Evolutionary conservation across 2,888 invertebrate species (phyloP).

Genomic region (Lysandra bellargus): DNA sequence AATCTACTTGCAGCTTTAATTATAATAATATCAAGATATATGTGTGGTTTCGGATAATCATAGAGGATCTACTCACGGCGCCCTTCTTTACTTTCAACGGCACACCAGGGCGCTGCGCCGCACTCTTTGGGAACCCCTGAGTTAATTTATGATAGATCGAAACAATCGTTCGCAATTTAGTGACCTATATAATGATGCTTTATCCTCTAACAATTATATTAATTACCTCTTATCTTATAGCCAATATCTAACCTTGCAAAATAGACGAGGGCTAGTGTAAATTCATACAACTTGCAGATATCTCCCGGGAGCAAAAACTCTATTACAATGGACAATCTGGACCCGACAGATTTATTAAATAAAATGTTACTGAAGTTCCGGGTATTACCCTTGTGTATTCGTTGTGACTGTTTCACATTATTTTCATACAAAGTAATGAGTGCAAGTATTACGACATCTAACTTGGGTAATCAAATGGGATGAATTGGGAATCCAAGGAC

Average conservation of each 20-base stretch:
- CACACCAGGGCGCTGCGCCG: too few relatives aligned
- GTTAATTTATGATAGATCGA: too few relatives aligned
- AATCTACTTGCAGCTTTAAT: too few relatives aligned
- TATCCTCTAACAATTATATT: too few relatives aligned
- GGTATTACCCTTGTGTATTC: slow-evolving; percentile 12
- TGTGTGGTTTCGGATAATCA: too few relatives aligned
- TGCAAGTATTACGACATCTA: background rate
- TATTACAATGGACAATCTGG: slow-evolving; percentile 86
- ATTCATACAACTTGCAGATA: slow-evolving; percentile 56
- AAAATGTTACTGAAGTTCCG: slow-evolving; percentile 2
- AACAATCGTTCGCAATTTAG: background rate
- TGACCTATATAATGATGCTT: background rate
- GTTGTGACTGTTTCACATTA: background rate
- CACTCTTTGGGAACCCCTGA: too few relatives aligned
- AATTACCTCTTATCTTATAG: background rate
- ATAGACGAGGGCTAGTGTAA: background rate
- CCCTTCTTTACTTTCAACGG: too few relatives aligned
- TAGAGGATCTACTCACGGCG: too few relatives aligned
- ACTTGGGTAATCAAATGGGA: too few relatives aligned
- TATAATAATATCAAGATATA: too few relatives aligned
- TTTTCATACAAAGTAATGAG: background rate
- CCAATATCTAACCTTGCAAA: background rate
- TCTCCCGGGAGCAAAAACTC: slow-evolving; percentile 71
- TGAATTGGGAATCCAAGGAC: too few relatives aligned
- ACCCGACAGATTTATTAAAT: slow-evolving; percentile 81